A percentile compares a stretch with the other conserved stretches of the same genome.
These are phyloP conservation scores for Ellobius talpinus DNA, from an alignment of 2,113 vertebrate species.

Conservation along the genomic window DNA sequence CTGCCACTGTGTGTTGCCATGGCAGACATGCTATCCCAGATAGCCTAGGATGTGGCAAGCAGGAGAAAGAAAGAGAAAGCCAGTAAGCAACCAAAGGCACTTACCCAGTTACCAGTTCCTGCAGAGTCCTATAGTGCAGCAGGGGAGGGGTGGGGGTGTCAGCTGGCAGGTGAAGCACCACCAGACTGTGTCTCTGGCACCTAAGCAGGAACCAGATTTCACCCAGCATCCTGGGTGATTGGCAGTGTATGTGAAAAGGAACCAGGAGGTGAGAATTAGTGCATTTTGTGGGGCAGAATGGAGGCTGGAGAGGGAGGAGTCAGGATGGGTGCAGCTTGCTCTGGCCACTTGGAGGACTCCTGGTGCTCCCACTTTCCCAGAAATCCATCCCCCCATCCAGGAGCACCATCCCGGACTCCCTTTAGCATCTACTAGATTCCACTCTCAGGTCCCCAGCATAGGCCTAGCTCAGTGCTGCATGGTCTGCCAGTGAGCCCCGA, in stretches of 20 bases:
- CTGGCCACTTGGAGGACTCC: neutral
- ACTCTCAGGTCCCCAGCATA: neutral
- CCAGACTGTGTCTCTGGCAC: slow-evolving; percentile 71
- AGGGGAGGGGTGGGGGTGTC: neutral
- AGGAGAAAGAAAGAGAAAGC: neutral
- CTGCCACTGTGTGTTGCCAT: neutral
- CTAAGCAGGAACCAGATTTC: slow-evolving; percentile 36
- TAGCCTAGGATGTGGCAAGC: neutral
- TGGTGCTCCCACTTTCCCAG: neutral
- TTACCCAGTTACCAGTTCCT: rapidly evolving
- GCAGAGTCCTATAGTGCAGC: neutral
- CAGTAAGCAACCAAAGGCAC: neutral
- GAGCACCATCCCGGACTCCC: neutral
- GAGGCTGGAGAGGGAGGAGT: neutral
- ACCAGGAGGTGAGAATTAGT: slow-evolving; percentile 18
- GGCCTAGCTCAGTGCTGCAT: neutral
- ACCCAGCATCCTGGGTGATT: slow-evolving; percentile 4
- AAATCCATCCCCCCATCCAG: neutral
- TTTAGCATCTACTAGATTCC: neutral
- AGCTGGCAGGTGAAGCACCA: slow-evolving; percentile 16
- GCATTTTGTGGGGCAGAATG: neutral
- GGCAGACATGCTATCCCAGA: neutral
- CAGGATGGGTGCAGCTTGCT: neutral
- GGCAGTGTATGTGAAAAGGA: slow-evolving; percentile 23
- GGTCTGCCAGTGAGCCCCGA: neutral